Base-by-base conservation (phyloP, 2,797 vertebrate species). In the Nothura maculosa region DNA sequence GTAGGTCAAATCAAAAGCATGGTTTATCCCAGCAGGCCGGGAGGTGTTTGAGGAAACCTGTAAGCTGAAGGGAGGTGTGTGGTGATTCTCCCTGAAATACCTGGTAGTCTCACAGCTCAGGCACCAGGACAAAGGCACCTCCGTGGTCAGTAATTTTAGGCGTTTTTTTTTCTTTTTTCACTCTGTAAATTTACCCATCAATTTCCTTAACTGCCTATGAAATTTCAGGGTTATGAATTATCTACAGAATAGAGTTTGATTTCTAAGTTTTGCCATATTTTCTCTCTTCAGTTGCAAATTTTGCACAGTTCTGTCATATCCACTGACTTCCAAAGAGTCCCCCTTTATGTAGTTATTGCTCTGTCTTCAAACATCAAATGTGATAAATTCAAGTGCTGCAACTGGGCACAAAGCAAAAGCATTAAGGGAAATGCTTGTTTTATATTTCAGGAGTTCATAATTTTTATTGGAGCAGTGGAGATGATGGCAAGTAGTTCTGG, bases 111-210 rank as follows among this genome's bases (percentile, higher is more conserved):
- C 3, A 12, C 30, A 0, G 24, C 16, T 30, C 16, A 7, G 13
- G 32, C 0, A 2, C 10, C 1, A 21, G 21, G 18, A 34, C 25
- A 8, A 1, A 5, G 43, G 6, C 22, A 22, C 36, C 52, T 12
- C 27, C 12, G 18, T 38, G 8, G 20, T 19, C n/a, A 0, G 9
- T 5, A 30, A 21, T 19, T 54, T 8, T 7, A 2, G 1, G 0
- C 5, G 62, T 8, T 10, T 48, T 48, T 32, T 0, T 17, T 50
- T n/a, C 5, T 36, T 12, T 45, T 60, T 11, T 4, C 19, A 1
- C 3, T 9, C 4, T 5, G 0, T 7, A 4, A 30, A 1, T n/a
- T 58, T 18, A 2, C 2, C 13, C 2, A 8, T n/a, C 12, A 28
- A 10, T 6, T 48, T 60, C 30, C 11, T 61, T 57, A 15, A 57